Percentiles rank a stretch among this genome's conserved stretches.
Evolutionary conservation across 2,797 vertebrate genomes (phyloP).

Genomic region (Cyprinodon diabolis): DNA sequence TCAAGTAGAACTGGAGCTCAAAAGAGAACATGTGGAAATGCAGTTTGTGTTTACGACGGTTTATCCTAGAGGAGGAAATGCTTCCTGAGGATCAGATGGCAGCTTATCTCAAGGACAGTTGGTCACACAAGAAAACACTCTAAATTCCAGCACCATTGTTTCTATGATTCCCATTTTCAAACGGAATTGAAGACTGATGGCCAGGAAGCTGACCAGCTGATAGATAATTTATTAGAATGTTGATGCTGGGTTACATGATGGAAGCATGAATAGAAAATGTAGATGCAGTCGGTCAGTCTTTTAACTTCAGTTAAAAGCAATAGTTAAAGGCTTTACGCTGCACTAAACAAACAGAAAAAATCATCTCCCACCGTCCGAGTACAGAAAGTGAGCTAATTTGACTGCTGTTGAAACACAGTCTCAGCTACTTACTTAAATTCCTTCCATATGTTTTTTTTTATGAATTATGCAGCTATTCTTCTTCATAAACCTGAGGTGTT

Average conservation of each 20-base stretch:
- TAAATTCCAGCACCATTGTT: conserved; percentile 18
- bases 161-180: conserved; percentile 52
- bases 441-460: conserved; percentile 36
- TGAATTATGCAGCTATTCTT: conserved; percentile 10
- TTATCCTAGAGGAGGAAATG: conserved; percentile 48
- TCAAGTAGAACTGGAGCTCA: conserved; percentile 10
- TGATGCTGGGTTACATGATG: conserved; percentile 45
- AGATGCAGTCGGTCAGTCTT: conserved; percentile 19
- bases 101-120: conserved; percentile 44
- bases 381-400: conserved; percentile 51
- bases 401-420: conserved; percentile 59
- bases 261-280: conserved; percentile 37
- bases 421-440: conserved; percentile 41
- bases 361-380: conserved; percentile 40
- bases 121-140: conserved; percentile 14
- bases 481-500: conserved; percentile 9
- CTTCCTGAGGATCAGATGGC: conserved; percentile 56
- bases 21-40: neutral
- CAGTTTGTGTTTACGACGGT: conserved; percentile 6
- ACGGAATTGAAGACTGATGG: conserved; percentile 20
- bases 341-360: conserved; percentile 20
- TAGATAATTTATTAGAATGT: conserved; percentile 45
- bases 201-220: conserved; percentile 27
- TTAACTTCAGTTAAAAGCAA: conserved; percentile 22
- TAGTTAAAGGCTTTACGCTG: conserved; percentile 41